These are phyloP conservation scores for Bergia sp. DNA, from an alignment of 92 coral and sea anemone genomes.

Conservation along the genomic window DNA sequence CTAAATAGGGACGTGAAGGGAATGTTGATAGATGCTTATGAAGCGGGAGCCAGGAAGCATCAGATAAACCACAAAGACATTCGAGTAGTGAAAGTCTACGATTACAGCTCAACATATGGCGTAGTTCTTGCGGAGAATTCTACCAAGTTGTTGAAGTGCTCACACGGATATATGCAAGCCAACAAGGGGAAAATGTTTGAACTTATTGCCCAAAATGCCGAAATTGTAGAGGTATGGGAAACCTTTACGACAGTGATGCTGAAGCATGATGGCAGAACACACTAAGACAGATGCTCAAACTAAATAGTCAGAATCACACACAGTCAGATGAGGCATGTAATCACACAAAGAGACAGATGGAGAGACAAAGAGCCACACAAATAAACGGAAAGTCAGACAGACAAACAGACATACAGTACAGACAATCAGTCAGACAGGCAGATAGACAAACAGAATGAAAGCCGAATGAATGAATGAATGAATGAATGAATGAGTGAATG, in stretches of 20 bases:
- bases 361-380: too few species aligned
- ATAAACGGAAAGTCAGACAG: neutral
- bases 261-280: neutral
- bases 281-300: neutral
- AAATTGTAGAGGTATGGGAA: slow-evolving; percentile 19
- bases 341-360: neutral
- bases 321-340: neutral
- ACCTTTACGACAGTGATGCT: too few species aligned
- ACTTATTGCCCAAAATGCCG: slow-evolving; percentile 21
- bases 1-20: slow-evolving; percentile 34
- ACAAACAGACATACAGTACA: neutral
- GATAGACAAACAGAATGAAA: too few species aligned
- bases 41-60: slow-evolving; percentile 39
- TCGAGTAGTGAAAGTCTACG: slow-evolving; percentile 44
- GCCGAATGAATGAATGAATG: too few species aligned
- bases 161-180: slow-evolving; percentile 41
- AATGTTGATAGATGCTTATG: slow-evolving; percentile 38
- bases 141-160: slow-evolving; percentile 37
- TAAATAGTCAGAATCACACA: neutral
- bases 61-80: slow-evolving; percentile 23
- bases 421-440: neutral
- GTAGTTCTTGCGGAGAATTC: slow-evolving; percentile 42
- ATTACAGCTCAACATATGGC: slow-evolving; percentile 44
- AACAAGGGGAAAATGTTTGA: slow-evolving; percentile 38
- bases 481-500: too few species aligned